Conservation (phyloP, 2,888 invertebrate species). For the Ochropleura plecta region DNA sequence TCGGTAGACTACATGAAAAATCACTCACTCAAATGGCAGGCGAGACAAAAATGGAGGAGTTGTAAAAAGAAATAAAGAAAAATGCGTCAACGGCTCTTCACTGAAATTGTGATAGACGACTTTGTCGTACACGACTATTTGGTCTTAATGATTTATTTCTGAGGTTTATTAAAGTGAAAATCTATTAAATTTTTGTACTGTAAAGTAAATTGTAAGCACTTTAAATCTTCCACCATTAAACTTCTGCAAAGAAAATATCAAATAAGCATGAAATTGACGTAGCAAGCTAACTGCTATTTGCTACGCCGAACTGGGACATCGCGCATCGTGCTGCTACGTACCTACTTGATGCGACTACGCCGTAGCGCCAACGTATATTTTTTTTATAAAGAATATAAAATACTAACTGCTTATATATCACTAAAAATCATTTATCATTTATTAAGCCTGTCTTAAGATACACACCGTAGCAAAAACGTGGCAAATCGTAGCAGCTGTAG, state of each 20-base stretch:
- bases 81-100: conserved; percentile 31
- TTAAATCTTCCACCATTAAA: too few species aligned
- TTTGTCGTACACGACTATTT: background rate
- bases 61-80: conserved; percentile 63
- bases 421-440: too few species aligned
- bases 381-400: too few species aligned
- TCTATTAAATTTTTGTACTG: background rate
- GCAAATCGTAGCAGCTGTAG: background rate
- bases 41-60: conserved; percentile 50
- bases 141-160: background rate
- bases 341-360: too few species aligned
- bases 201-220: too few species aligned
- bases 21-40: conserved; percentile 68
- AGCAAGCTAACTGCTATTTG: too few species aligned
- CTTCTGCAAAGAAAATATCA: too few species aligned
- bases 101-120: conserved; percentile 32
- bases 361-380: too few species aligned
- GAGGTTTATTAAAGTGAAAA: background rate
- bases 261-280: too few species aligned
- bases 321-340: too few species aligned
- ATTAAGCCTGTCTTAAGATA: conserved; percentile 76
- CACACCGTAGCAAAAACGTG: background rate
- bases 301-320: too few species aligned
- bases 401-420: too few species aligned
- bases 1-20: conserved; percentile 69